Conservation (phyloP, 2,888 invertebrate genomes). For the Nezara viridula region DNA sequence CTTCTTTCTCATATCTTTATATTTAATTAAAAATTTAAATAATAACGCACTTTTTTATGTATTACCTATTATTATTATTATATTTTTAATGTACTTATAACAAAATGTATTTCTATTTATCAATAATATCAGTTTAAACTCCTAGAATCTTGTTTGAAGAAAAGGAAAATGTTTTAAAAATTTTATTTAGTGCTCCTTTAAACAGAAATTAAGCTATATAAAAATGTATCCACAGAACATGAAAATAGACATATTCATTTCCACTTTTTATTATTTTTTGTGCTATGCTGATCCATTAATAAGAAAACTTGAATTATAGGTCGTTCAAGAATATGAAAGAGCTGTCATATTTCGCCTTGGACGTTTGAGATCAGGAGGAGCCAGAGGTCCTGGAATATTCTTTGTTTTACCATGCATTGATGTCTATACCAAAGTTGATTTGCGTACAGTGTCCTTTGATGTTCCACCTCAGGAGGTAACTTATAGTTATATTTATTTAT, state of each 20-base stretch:
- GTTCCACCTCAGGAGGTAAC: conserved; percentile 95
- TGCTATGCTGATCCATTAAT: not conserved
- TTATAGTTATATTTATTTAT: conserved; percentile 24
- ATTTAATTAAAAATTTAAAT: too few relatives aligned
- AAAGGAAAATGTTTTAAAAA: too few relatives aligned
- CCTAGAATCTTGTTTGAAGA: too few relatives aligned
- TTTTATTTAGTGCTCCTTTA: too few relatives aligned
- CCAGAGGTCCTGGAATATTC: conserved; percentile 90
- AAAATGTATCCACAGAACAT: not conserved
- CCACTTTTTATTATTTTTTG: not conserved
- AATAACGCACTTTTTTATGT: too few relatives aligned
- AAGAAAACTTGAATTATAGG: conserved; percentile 70
- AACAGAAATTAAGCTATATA: too few relatives aligned
- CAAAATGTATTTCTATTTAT: too few relatives aligned
- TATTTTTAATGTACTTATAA: too few relatives aligned
- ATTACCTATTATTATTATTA: too few relatives aligned
- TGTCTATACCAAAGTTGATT: conserved; percentile 91
- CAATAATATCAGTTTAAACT: too few relatives aligned
- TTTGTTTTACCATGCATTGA: conserved; percentile 96
- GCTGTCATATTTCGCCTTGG: conserved; percentile 92
- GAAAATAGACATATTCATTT: not conserved
- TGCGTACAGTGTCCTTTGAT: conserved; percentile 94
- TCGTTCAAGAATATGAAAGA: conserved; percentile 89
- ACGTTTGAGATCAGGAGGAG: conserved; percentile 80
- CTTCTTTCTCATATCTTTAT: too few relatives aligned